These are phyloP conservation scores for Leptinotarsa tumamoca DNA, from an alignment of 2,888 invertebrate genomes.

Conservation along the genomic window DNA sequence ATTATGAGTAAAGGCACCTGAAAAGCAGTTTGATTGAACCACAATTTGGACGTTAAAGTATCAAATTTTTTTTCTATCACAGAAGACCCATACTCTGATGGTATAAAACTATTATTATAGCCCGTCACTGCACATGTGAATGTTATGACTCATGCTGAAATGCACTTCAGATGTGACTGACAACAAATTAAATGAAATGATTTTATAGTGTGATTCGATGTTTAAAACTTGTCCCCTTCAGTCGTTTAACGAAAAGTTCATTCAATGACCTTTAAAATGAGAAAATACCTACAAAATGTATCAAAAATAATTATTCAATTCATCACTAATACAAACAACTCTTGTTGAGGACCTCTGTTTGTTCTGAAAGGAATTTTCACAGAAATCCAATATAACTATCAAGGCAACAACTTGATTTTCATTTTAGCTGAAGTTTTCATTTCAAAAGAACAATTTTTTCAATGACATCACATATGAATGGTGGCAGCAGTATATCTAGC, in stretches of 20 bases:
- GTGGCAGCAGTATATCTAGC: slow-evolving; percentile 95
- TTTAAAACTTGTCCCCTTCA: too few species aligned
- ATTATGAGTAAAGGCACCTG: slow-evolving; percentile 17
- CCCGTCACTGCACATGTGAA: neutral
- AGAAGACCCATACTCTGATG: slow-evolving; percentile 14
- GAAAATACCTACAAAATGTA: too few species aligned
- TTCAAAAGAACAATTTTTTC: neutral
- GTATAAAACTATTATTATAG: slow-evolving; percentile 4
- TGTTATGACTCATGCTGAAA: neutral
- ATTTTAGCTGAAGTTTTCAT: neutral
- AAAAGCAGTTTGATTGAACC: slow-evolving; percentile 3
- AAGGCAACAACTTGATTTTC: neutral
- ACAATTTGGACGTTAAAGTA: slow-evolving; percentile 16
- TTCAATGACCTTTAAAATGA: too few species aligned
- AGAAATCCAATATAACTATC: slow-evolving; percentile 4
- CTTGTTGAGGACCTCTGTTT: neutral
- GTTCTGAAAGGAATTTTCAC: neutral
- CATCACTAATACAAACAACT: too few species aligned
- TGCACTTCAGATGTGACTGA: too few species aligned
- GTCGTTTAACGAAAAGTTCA: too few species aligned
- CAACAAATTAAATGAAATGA: too few species aligned
- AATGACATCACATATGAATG: slow-evolving; percentile 90
- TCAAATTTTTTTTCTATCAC: slow-evolving; percentile 12
- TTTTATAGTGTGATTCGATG: neutral
- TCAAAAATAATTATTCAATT: too few species aligned